Evolutionary conservation across 2,888 invertebrate genomes (phyloP).

Genomic region (Plebejus melissa): DNA sequence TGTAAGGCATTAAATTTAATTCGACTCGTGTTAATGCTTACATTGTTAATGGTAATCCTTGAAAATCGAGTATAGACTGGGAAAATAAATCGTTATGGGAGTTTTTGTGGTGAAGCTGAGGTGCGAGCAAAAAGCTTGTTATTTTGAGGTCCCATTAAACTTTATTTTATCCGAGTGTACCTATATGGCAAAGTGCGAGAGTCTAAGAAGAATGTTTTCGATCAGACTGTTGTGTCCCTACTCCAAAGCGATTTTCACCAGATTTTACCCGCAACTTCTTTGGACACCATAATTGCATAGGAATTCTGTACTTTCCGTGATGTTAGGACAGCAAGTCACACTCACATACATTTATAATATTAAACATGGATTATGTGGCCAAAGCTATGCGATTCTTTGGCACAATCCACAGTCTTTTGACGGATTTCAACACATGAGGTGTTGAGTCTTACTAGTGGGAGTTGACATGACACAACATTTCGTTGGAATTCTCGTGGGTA

Average conservation of each 20-base stretch:
- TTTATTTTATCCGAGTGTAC: not conserved
- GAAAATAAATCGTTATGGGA: not conserved
- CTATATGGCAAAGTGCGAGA: not conserved
- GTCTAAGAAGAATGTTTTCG: not conserved
- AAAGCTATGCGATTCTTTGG: not conserved
- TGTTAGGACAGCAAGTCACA: too few relatives aligned
- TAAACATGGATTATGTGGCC: not conserved
- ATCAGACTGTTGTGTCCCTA: not conserved
- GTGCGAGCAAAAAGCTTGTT: not conserved
- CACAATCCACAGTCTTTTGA: not conserved
- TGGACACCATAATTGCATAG: too few relatives aligned
- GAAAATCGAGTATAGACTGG: not conserved
- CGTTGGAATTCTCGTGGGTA: not conserved
- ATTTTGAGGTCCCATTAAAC: not conserved
- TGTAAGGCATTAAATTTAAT: not conserved
- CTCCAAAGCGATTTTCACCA: not conserved
- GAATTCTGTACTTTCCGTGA: too few relatives aligned
- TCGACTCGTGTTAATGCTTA: not conserved
- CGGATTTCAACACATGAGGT: not conserved
- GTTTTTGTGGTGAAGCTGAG: not conserved
- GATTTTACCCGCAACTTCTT: too few relatives aligned
- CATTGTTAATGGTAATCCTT: conserved; percentile 1
- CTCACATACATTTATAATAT: too few relatives aligned
- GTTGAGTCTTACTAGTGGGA: not conserved
- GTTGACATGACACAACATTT: not conserved